Evolutionary conservation across 2,888 invertebrate species (phyloP), one percentile per base, ranked within the genome.

Genomic region (Plusia festucae): DNA sequence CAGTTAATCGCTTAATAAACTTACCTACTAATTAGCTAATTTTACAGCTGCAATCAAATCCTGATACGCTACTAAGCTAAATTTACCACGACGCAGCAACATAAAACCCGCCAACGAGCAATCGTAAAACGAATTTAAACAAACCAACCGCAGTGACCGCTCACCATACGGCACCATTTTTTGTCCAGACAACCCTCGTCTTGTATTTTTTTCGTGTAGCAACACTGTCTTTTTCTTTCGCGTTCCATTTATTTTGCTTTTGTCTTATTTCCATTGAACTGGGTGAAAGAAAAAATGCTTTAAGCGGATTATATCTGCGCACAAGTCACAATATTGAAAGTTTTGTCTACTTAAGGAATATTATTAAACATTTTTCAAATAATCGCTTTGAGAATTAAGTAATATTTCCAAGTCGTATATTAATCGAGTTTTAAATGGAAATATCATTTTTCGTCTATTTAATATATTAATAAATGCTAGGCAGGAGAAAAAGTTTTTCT

Each of bases 131-230:
- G 77, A 83, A 81, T 83, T 88, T 87, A 87, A 86, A 86, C 88
- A 86, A 88, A 83, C 85, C 83, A 76, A 88, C 88, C 90, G 83
- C 90, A 89, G 75, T 72, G 79, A 70, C 73, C 73, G 76, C 68
- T 64, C 73, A 60, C 80, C 91, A 90, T 89, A 89, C 89, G 89
- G 87, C 85, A 84, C 87, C 73, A 78, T 83, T 88, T 90, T 90
- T 91, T 87, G 83, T 82, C 77, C 83, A 82, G 84, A 82, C 84
- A 79, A 84, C 84, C 85, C 84, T 82, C 78, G 68, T 72, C 76
- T 81, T 83, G 82, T 85, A 53, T 79, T 82, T 87, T 84, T 87
- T 83, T 72, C 81, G 68, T 79, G 73, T 76, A 73, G 84, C 82
- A 83, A 87, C 85, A 84, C 84, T 85, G 86, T 86, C 85, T 86